These are phyloP conservation scores for Herpailurus yagouaroundi DNA, from an alignment of 2,113 vertebrate genomes.

Conservation along the genomic window DNA sequence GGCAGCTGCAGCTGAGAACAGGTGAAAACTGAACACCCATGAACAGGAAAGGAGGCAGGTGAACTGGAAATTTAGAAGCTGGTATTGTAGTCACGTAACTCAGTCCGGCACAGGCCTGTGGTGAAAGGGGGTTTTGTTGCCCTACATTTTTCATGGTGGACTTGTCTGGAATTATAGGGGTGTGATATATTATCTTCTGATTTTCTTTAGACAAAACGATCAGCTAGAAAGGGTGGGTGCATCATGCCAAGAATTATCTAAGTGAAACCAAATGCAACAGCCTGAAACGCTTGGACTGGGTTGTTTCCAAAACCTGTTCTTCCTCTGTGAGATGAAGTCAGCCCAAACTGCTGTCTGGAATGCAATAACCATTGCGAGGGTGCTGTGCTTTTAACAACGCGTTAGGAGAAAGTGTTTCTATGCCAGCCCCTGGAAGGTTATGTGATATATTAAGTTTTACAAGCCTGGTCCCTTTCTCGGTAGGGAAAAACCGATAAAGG, in stretches of 20 bases:
- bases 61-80: not conserved
- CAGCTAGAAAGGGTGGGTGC: slow-evolving; percentile 22
- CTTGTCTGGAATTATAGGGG: not conserved
- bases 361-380: not conserved
- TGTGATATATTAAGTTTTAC: not conserved
- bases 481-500: not conserved
- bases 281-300: slow-evolving; percentile 34
- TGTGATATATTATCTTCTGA: not conserved
- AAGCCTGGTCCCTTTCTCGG: not conserved
- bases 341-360: not conserved
- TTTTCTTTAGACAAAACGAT: slow-evolving; percentile 58
- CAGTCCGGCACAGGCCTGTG: not conserved
- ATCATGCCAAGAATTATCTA: slow-evolving; percentile 64
- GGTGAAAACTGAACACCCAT: not conserved
- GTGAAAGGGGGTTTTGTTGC: not conserved
- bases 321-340: slow-evolving; percentile 32
- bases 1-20: not conserved
- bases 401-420: slow-evolving; percentile 18
- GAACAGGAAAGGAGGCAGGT: not conserved
- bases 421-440: not conserved
- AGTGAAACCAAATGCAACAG: slow-evolving; percentile 65
- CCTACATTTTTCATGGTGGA: not conserved
- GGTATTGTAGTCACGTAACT: not conserved
- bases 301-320: slow-evolving; percentile 48
- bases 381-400: not conserved